These are phyloP conservation scores for Vidua chalybeata DNA, from an alignment of 2,113 vertebrate species.

Conservation along the genomic window DNA sequence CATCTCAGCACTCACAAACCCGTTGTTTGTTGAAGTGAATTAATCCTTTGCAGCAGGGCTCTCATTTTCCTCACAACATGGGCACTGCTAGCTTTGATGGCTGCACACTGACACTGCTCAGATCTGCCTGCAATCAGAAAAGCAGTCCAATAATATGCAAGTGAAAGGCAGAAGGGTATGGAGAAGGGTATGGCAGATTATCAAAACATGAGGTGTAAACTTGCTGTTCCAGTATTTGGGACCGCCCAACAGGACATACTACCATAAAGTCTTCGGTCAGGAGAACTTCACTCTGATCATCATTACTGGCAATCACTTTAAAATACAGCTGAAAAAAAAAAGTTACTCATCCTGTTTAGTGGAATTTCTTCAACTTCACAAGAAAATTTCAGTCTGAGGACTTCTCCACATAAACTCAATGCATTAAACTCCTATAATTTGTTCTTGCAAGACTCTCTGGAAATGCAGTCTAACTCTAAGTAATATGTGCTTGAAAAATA, in stretches of 20 bases:
- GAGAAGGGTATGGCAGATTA: background rate
- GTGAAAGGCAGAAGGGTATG: background rate
- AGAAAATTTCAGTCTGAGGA: background rate
- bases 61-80: conserved; percentile 23
- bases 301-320: background rate
- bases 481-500: background rate
- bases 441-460: background rate
- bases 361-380: background rate
- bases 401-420: background rate
- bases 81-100: background rate
- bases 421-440: background rate
- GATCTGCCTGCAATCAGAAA: conserved; percentile 1
- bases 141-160: background rate
- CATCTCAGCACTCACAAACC: background rate
- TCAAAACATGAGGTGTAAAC: background rate
- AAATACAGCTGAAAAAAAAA: background rate
- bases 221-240: background rate
- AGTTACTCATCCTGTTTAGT: background rate
- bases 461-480: background rate
- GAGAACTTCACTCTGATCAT: background rate
- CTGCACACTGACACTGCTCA: background rate
- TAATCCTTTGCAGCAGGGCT: conserved; percentile 17
- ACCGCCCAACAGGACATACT: background rate
- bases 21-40: background rate
- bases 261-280: background rate